phyloP scores from a whole-genome alignment of 2,888 invertebrate species.

The Kryphioiulus occultus region DNA sequence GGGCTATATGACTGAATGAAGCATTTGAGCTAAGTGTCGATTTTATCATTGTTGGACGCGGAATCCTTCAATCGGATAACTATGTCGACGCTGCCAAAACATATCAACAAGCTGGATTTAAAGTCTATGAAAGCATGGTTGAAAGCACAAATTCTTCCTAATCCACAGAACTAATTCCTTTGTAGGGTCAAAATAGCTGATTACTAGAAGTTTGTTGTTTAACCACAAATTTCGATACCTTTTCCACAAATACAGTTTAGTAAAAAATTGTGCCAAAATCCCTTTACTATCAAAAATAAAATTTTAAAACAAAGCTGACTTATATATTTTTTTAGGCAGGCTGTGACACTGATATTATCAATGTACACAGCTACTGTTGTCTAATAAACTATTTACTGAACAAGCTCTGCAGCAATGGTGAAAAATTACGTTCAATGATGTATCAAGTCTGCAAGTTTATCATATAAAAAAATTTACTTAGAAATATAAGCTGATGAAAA shows the following conservation, averaged over 20 bases:
- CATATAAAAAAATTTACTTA: not conserved
- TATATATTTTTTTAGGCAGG: not conserved
- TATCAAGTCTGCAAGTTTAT: no score
- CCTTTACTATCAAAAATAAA: not conserved
- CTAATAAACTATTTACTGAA: no score
- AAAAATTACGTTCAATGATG: no score
- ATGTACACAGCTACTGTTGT: no score
- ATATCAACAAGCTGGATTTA: slow-evolving; percentile 79
- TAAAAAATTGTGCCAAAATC: not conserved
- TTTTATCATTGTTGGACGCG: slow-evolving; percentile 93
- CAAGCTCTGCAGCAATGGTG: no score
- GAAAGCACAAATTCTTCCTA: not conserved
- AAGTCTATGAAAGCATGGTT: slow-evolving; percentile 64
- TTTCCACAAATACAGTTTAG: not conserved
- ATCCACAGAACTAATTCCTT: not conserved
- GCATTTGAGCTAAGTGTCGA: slow-evolving; percentile 88
- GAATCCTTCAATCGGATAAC: slow-evolving; percentile 71
- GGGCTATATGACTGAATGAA: slow-evolving; percentile 82
- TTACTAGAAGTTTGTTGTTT: no score
- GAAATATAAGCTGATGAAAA: not conserved
- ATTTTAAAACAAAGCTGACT: no score
- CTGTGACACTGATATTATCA: not conserved
- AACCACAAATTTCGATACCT: no score
- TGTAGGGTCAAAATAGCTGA: no score
- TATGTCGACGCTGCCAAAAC: slow-evolving; percentile 72